These are phyloP conservation scores for Erebia palarica DNA, from an alignment of 2,888 invertebrate genomes.

Conservation along the genomic window DNA sequence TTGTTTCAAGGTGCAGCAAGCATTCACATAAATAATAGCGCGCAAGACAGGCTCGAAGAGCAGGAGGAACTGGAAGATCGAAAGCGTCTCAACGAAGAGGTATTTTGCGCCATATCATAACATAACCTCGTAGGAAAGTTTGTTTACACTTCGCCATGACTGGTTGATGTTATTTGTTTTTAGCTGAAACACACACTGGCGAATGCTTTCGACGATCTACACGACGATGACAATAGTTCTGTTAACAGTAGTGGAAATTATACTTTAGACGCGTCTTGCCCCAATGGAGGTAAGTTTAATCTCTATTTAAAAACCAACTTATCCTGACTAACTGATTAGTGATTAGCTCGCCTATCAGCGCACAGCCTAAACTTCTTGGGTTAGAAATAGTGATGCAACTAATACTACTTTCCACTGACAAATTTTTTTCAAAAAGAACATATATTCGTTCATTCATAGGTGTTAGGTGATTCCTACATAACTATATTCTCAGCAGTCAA, in stretches of 20 bases:
- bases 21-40: slow-evolving; percentile 85
- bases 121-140: slow-evolving; percentile 14
- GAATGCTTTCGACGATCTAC: slow-evolving; percentile 86
- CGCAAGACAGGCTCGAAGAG: slow-evolving; percentile 84
- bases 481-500: no score
- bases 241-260: slow-evolving; percentile 82
- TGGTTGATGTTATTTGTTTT: slow-evolving; percentile 35
- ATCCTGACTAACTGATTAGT: no score
- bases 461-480: no score
- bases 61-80: slow-evolving; percentile 87
- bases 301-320: background rate
- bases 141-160: slow-evolving; percentile 16
- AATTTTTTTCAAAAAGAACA: no score
- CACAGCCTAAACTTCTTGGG: no score
- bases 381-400: no score
- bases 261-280: slow-evolving; percentile 63
- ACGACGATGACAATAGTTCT: slow-evolving; percentile 84
- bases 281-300: slow-evolving; percentile 53
- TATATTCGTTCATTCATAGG: no score
- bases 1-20: slow-evolving; percentile 86
- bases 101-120: slow-evolving; percentile 48
- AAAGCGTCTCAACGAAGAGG: slow-evolving; percentile 86
- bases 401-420: no score
- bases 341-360: no score
- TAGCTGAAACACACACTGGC: slow-evolving; percentile 85